Evolutionary conservation across 2,113 vertebrate genomes (phyloP), one percentile per base, ranked within the genome.

Genomic region (Pogona vitticeps): DNA sequence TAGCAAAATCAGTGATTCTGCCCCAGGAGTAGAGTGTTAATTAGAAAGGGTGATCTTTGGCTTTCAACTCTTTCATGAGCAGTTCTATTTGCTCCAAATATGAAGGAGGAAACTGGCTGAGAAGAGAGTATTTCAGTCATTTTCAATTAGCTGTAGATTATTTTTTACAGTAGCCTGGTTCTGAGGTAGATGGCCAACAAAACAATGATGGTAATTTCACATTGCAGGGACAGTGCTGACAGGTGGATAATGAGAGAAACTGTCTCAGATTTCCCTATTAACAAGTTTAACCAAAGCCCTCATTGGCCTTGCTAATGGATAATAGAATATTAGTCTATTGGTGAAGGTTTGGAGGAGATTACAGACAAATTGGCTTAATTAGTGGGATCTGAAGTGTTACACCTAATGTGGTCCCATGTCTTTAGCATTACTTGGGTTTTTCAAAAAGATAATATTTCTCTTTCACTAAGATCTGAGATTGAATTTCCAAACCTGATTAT

Each of bases 221-320:
- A 95, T 92, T 79, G 94, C 91, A 91, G 93, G 96, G 94, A 95
- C 94, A 93, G 90, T 88, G 93, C 94, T 96, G 95, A 96, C 95
- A 96, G 95, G 92, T 94, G 95, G 95, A 96, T 97, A 97, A 97
- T 96, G 97, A 97, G 95, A 96, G 95, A 96, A 96, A 97, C 94
- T 95, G 95, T 96, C 95, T 96, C 93, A 91, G 93, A 96, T 96
- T 95, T 96, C 95, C 95, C 94, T 96, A 95, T 96, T 97, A 97
- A 96, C 94, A 96, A 96, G 93, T 94, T 93, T 96, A 96, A 93
- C 94, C 94, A 95, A 96, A 96, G 95, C 94, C 94, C 94, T 92
- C 23, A 73, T 94, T 95, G 95, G 95, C 95, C 95, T 93, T 71
- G 46, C 94, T 97, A 96, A 96, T 95, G 94, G 95, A 92, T 96